Evolutionary conservation across 2,797 vertebrate genomes (phyloP), one percentile per base, ranked within the genome.

Genomic region (Botia almorhae): DNA sequence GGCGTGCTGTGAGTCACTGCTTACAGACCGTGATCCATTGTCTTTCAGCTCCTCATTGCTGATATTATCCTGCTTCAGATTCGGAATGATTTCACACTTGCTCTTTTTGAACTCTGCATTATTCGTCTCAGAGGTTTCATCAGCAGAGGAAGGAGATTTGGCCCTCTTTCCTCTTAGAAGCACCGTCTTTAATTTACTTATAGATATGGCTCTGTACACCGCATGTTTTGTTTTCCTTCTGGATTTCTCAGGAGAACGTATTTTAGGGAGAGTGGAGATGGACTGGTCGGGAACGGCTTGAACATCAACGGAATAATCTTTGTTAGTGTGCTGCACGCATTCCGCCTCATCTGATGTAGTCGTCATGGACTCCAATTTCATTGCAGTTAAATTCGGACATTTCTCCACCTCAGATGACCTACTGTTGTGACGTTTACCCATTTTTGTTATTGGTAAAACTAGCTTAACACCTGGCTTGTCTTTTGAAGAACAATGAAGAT

Each of bases 111-210:
- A 29, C 74, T 60, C 79, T 8, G 68, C 33, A 11, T 84, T 82
- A n/a, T 78, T 43, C 1, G 48, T 10, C 21, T n/a, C 10, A 60
- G 69, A 60, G 1, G 23, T 68, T 74, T 79, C 72, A 19, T 83
- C 13, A 63, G 67, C 33, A 17, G 21, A 17, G 36, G 63, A 33
- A 13, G 69, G 19, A 60, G 85, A 74, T 1, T 7, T 50, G 74
- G 84, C 88, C 79, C 82, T 87, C 77, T 90, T 94, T 83, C 86
- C 87, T 72, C 77, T 88, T 75, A 84, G 87, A 51, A 93, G 82
- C 78, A 92, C 89, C 0, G 90, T 90, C 77, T 92, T 94, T 23
- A 93, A 82, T 85, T 90, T 91, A 72, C 83, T 90, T 43, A 93
- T 82, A 29, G 92, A 87, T 80, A 88, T 87, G 71, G 84, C 85